Percentiles rank a stretch among this genome's conserved stretches.
phyloP scores from a whole-genome alignment of 2,113 vertebrate genomes.

The Nothoprocta perdicaria region DNA sequence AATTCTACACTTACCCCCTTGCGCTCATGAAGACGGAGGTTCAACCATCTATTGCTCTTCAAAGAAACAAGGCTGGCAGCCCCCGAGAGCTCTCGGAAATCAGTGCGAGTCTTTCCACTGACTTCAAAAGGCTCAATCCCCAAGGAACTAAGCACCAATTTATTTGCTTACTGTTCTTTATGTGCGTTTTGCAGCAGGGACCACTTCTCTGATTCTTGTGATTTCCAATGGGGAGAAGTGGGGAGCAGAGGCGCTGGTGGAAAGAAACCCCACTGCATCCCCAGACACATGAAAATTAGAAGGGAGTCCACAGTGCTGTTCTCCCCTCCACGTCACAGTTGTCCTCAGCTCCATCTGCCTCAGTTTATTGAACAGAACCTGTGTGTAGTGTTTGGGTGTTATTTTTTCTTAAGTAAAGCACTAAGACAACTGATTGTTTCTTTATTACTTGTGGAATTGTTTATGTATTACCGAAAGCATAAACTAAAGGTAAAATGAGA shows the following conservation, averaged over 20 bases:
- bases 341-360: background rate
- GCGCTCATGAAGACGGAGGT: background rate
- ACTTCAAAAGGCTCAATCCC: background rate
- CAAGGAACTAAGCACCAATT: background rate
- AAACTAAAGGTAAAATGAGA: constrained; percentile 7
- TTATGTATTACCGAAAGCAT: constrained; percentile 16
- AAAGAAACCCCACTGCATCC: background rate
- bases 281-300: fast-evolving
- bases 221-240: background rate
- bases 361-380: background rate
- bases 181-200: background rate
- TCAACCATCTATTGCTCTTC: background rate
- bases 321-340: background rate
- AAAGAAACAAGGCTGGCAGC: background rate
- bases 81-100: fast-evolving
- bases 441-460: constrained; percentile 38
- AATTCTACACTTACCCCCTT: background rate
- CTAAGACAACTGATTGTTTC: constrained; percentile 4
- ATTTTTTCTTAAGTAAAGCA: background rate
- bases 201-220: background rate
- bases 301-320: background rate
- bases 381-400: background rate
- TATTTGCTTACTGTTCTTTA: background rate
- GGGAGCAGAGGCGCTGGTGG: background rate
- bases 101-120: background rate